phyloP scores from a whole-genome alignment of 1,140 invertebrate species.

The Dendrolimus kikuchii region DNA sequence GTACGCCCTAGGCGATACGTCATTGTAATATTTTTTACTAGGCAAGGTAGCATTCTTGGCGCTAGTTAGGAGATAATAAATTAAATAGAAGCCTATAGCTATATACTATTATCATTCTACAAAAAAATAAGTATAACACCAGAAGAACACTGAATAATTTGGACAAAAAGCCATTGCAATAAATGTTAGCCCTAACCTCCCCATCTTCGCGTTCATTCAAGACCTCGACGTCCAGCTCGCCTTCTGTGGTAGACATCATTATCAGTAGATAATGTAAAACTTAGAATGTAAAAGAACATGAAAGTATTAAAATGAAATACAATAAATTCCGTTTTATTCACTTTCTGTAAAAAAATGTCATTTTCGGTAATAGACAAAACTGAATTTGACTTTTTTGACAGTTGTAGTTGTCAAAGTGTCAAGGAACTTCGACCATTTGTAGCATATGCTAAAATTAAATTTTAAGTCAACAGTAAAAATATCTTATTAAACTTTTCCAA shows the following conservation, averaged over 20 bases:
- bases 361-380: constrained; percentile 19
- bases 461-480: too few relatives aligned
- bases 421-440: not conserved
- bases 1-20: not conserved
- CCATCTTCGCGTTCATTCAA: constrained; percentile 57
- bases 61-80: not conserved
- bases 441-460: too few relatives aligned
- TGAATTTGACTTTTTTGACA: constrained; percentile 1
- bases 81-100: too few relatives aligned
- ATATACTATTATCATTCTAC: not conserved
- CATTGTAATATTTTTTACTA: not conserved
- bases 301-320: constrained; percentile 42
- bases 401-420: not conserved
- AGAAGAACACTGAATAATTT: constrained; percentile 5
- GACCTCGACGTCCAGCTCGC: constrained; percentile 56
- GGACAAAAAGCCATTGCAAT: constrained; percentile 10
- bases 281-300: constrained; percentile 41
- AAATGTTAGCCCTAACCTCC: constrained; percentile 45
- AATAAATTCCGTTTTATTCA: constrained; percentile 36
- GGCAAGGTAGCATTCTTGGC: not conserved
- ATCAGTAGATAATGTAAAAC: constrained; percentile 20
- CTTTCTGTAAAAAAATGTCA: constrained; percentile 23
- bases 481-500: too few relatives aligned
- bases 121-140: not conserved
- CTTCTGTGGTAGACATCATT: constrained; percentile 67